Evolutionary conservation across 2,797 vertebrate genomes (phyloP), one percentile per base, ranked within the genome.

Genomic region (Characodon lateralis): DNA sequence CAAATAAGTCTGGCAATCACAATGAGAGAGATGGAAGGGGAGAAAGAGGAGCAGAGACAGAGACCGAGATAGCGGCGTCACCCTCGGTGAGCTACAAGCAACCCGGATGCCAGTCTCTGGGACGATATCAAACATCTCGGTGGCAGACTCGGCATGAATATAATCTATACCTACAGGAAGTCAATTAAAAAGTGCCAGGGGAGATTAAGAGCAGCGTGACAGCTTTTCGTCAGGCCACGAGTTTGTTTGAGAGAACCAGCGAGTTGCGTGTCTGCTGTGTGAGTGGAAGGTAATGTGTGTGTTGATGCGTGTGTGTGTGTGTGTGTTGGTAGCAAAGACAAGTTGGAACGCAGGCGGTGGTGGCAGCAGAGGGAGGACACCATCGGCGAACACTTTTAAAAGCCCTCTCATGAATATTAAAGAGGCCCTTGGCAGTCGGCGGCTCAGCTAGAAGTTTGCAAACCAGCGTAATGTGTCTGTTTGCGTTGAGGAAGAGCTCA

Each of bases 351-450:
- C 69, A 58, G 78, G 85, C 20, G 71, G 82, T 2, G 58, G 76
- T 16, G 72, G 82, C 18, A 78, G 82, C 26, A 72, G 82, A 78
- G 81, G 82, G 83, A 83, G 80, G 82, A 80, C 78, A 91, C 94
- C 87, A 90, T 92, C 90, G 93, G 91, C 92, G 87, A 96, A 97
- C 89, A 86, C 95, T 95, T 96, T 93, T 96, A 96, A 97, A 97
- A 96, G 95, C 95, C 95, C 87, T 95, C 86, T 90, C 95, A 97
- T 97, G 96, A 98, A 98, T 98, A 98, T 98, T 97, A 97, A 97
- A 97, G 96, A 96, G 92, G 87, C 88, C 95, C 94, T 94, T 96
- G 95, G 94, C 96, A 96, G 97, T 95, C 95, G 94, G 97, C 95
- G 94, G 96, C 95, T 95, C 95, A 85, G 81, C 95, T 91, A 94